Evolutionary conservation across 2,113 vertebrate genomes (phyloP), one percentile per base, ranked within the genome.

Genomic region (Phrynosoma blainvillii): DNA sequence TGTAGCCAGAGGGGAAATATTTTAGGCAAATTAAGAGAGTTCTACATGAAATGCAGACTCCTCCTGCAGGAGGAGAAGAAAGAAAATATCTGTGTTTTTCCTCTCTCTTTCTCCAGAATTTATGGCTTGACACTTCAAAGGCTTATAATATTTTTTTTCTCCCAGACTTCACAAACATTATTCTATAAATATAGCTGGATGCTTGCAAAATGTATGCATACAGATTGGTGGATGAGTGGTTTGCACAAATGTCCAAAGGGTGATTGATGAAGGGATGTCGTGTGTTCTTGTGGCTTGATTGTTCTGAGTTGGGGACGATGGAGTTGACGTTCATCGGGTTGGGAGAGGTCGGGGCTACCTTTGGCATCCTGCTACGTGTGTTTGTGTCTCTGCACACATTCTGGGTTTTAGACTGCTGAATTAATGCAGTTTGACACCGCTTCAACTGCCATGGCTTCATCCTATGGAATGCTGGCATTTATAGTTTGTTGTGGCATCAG

Each of bases 91-190:
- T 88, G 14, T 62, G 91, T 94, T 91, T 89, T 93, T 90, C 91
- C 87, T 92, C 92, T 91, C 91, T 94, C 89, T 91, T 85, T 92
- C 93, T 91, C 91, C 91, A 92, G 94, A 95, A 94, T 95, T 94
- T 94, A 94, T 96, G 94, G 94, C 92, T 93, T 95, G 94, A 95
- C 95, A 94, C 95, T 93, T 95, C 91, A 80, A 91, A 94, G 94
- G 85, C 92, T 93, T 94, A 88, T 92, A 16, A 12, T 62, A 13
- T 70, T 27, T 70, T 25, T 27, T 27, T 71, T 95, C 96, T 56
- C 78, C 95, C 95, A 96, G 91, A 88, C 75, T 95, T 94, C 94
- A 80, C 94, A 93, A 94, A 82, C 86, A 95, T 90, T 92, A 79
- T 93, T 94, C 96, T 96, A 96, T 95, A 96, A 96, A 96, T 95